These are phyloP conservation scores for Alcis repandata DNA, from an alignment of 2,888 invertebrate genomes.

Conservation along the genomic window DNA sequence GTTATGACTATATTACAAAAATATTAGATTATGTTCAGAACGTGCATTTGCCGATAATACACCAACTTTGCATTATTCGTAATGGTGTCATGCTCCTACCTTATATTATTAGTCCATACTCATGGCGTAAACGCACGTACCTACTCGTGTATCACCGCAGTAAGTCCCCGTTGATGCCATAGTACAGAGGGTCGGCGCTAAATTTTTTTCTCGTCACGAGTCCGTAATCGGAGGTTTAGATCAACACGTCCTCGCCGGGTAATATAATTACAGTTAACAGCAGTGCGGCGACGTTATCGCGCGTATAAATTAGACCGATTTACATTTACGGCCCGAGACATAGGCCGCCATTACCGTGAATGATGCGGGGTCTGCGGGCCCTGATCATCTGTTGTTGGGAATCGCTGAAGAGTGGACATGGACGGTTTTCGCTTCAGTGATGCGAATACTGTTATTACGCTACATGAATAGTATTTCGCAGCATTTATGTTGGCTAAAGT, in stretches of 20 bases:
- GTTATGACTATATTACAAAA: too few species aligned
- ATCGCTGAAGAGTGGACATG: conserved; percentile 24
- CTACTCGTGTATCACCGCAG: conserved; percentile 5
- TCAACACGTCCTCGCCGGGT: conserved; percentile 85
- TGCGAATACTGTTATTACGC: background rate
- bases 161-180: conserved; percentile 20
- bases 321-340: conserved; percentile 84
- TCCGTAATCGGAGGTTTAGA: conserved; percentile 83
- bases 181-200: conserved; percentile 49
- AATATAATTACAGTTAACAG: conserved; percentile 87
- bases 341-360: conserved; percentile 81
- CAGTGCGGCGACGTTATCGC: conserved; percentile 85
- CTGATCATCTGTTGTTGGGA: conserved; percentile 62
- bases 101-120: background rate
- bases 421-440: background rate
- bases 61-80: background rate
- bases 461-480: background rate
- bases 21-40: too few species aligned
- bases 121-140: background rate
- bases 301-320: conserved; percentile 86
- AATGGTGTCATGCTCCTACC: too few species aligned
- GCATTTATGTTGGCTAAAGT: too few species aligned
- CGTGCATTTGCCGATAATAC: background rate
- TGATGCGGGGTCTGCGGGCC: conserved; percentile 79
- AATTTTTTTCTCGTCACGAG: conserved; percentile 71